Base-by-base conservation (phyloP, 2,113 vertebrate species). In the Chloropsis cyanopogon region DNA sequence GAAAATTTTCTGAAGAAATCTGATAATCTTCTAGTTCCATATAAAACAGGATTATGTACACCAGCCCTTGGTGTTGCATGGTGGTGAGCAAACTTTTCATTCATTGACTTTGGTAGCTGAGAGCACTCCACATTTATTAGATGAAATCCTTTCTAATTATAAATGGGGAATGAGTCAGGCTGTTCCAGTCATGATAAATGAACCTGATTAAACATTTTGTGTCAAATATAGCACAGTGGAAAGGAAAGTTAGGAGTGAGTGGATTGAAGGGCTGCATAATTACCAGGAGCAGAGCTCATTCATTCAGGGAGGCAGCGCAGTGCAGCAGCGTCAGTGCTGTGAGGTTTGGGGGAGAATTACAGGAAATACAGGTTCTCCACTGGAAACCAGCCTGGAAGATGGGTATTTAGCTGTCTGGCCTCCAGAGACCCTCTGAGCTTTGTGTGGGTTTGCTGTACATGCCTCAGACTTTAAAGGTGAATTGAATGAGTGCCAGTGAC, bases 131-230 rank as follows among this genome's bases (percentile, higher is more conserved):
- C 85, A 71, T 94, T 93, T 93, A 83, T 92, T 95, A 93, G 57
- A 86, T 90, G 60, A 96, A 96, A 92, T 88, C 68, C 85, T 88
- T 96, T 90, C 93, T 94, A 90, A 96, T 97, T 97, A 92, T 96
- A 94, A 95, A 81, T 95, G 65, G 31, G 53, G 80, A 90, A 93
- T 96, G 96, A 97, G 88, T 97, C 94, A 96, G 94, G 72, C 88
- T 95, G 82, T 91, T 90, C 87, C 85, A 96, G 92, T 91, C 84
- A 93, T 82, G 89, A 96, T 91, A 95, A 96, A 95, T 92, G 93
- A 96, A 96, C 63, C 76, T 90, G 89, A 96, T 97, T 93, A 95
- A 97, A 94, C 80, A 73, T 94, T 94, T 95, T 80, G 54, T 92
- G 81, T 96, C 85, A 96, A 94, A 95, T 91, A 88, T 94, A 96